Percentiles rank a stretch among this genome's conserved stretches.
Evolutionary conservation across 2,888 invertebrate genomes (phyloP).

Genomic region (Cryptocephalus primarius): DNA sequence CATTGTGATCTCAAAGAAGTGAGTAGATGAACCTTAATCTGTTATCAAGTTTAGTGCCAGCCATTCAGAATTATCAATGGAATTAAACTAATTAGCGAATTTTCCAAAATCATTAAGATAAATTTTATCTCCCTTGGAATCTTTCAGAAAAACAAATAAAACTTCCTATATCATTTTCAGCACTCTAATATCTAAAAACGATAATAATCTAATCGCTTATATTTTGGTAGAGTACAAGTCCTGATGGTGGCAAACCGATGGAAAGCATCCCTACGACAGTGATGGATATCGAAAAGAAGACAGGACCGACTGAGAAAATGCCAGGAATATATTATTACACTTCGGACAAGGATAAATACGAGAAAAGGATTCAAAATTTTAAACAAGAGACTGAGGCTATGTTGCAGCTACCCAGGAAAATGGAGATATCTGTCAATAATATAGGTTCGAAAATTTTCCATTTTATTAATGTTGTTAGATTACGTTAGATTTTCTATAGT

Average conservation of each 20-base stretch:
- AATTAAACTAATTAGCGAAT: not conserved
- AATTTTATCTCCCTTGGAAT: too few relatives aligned
- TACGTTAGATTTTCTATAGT: too few relatives aligned
- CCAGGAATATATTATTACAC: conserved; percentile 48
- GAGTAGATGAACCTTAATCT: conserved; percentile 9
- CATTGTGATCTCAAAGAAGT: conserved; percentile 33
- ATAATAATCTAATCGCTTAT: not conserved
- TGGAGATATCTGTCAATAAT: conserved; percentile 24
- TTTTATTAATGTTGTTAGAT: conserved; percentile 1
- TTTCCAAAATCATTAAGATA: too few relatives aligned
- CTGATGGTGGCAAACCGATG: conserved; percentile 19
- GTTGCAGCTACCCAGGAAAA: conserved; percentile 38
- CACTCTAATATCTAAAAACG: too few relatives aligned
- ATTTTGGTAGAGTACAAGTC: conserved; percentile 20
- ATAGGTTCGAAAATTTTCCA: conserved; percentile 15
- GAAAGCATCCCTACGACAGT: conserved; percentile 28
- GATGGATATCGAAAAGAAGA: conserved; percentile 28
- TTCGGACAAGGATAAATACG: conserved; percentile 44
- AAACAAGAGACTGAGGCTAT: conserved; percentile 67
- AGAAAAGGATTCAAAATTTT: conserved; percentile 58
- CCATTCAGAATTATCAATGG: not conserved
- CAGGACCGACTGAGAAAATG: conserved; percentile 29
- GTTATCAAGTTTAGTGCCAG: too few relatives aligned
- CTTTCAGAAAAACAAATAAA: too few relatives aligned
- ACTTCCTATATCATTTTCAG: too few relatives aligned